Evolutionary conservation across 1,140 invertebrate species (phyloP), one percentile per base, ranked within the genome.

Genomic region (Aphaenogaster rudis): DNA sequence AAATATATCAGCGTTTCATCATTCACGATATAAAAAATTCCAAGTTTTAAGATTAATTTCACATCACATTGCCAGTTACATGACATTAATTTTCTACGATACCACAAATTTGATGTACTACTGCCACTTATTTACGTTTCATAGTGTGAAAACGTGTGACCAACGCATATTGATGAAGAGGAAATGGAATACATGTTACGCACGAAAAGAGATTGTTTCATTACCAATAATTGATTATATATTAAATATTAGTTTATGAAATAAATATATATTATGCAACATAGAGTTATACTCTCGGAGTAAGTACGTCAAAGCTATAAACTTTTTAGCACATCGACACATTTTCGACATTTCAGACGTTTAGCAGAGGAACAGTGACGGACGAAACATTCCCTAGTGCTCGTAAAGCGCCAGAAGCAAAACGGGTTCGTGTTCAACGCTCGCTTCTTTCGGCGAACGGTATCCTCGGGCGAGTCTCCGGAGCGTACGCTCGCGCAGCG

Each of bases 91-190:
- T 63, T 17, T 85, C 57, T 59, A 42, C 36, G 54, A 42, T 66
- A 45, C 78, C 28, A 59, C 13, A 81, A 52, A 82, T 50, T 59
- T 17, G 50, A 74, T 74, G 39, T 87, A 84, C 69, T 48, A 84
- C 86, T 87, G 86, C 67, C 86, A 87, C 86, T 87, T 87, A 59
- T 57, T 63, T 21, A 11, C 57, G 28, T 17, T 72, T 88, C 21
- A 50, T 61, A 63, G 42, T 36, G 36, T 48, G 39, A 5, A 64
- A 59, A 77, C 21, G 36, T 61, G 7, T 42, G n/a, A 80, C 69
- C 50, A 42, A 28, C n/a, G 21, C 21, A 45, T 67, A 52, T 80
- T 33, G 61, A 69, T 54, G 3, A 64, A 42, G 15, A 57, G 21
- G 36, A 39, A 36, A 48, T 4, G 17, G 13, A 45, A 33, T 33